Conservation (phyloP, 92 coral and sea anemone species). For the Epizoanthus ramosus region DNA sequence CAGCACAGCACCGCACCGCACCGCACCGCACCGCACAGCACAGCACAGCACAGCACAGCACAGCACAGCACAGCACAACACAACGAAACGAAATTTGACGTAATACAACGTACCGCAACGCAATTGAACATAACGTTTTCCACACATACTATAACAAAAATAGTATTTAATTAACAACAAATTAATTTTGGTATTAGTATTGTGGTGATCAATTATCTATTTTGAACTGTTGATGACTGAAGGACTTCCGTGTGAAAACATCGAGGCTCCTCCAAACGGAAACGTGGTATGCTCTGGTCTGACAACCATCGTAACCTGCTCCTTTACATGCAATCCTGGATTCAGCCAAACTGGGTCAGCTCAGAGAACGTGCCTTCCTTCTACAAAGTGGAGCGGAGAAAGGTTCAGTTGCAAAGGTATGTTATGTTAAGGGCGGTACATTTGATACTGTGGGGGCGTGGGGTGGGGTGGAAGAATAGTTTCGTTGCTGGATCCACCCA, state of each 20-base stretch:
- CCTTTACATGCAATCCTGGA: slow-evolving; percentile 51
- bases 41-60: no score
- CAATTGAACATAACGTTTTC: no score
- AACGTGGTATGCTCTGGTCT: slow-evolving; percentile 45
- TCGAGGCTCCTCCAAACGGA: slow-evolving; percentile 43
- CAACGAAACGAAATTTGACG: no score
- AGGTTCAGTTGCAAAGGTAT: slow-evolving; percentile 42
- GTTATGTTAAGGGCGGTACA: not conserved
- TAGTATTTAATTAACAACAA: not conserved
- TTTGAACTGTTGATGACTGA: no score
- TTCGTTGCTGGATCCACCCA: not conserved
- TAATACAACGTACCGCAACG: no score
- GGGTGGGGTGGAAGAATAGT: not conserved
- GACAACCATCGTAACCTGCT: slow-evolving; percentile 40
- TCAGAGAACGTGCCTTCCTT: slow-evolving; percentile 39
- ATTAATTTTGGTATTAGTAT: no score
- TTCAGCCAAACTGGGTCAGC: slow-evolving; percentile 46
- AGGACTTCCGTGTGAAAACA: slow-evolving; percentile 54
- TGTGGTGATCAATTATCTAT: no score
- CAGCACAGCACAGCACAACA: no score
- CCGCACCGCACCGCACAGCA: no score
- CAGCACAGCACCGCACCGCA: no score
- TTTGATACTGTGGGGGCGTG: no score
- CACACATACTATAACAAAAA: not conserved
- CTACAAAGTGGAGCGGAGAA: slow-evolving; percentile 49